Evolutionary conservation across 2,888 invertebrate genomes (phyloP).

Genomic region (Leptinotarsa tumamoca): DNA sequence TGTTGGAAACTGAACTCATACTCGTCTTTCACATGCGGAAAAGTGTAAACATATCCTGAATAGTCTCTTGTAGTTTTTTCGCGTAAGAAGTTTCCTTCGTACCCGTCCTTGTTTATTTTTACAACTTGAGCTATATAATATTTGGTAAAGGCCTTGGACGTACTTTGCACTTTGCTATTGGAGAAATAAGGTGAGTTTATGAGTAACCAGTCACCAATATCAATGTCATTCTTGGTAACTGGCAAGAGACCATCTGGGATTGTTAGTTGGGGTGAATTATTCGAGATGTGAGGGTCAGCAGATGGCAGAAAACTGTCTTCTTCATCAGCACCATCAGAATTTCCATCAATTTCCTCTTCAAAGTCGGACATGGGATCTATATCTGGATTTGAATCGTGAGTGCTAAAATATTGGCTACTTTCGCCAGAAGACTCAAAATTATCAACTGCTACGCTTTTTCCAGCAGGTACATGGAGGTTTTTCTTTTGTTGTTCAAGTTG

Average conservation of each 20-base stretch:
- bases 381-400: constrained; percentile 34
- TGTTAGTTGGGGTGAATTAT: constrained; percentile 4
- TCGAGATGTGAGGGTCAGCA: neutral
- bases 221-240: neutral
- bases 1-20: constrained; percentile 9
- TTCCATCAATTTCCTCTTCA: neutral
- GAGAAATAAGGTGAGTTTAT: too few species aligned
- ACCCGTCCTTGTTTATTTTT: too few species aligned
- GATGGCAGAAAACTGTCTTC: constrained; percentile 13
- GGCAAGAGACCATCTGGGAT: constrained; percentile 9
- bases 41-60: constrained; percentile 12
- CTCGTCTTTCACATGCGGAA: constrained; percentile 3
- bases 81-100: too few species aligned
- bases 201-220: too few species aligned
- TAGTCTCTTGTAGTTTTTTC: too few species aligned
- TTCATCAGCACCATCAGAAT: neutral
- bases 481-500: constrained; percentile 6
- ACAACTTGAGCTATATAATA: too few species aligned
- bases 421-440: constrained; percentile 31
- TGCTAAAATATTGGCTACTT: constrained; percentile 25
- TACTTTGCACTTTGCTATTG: too few species aligned
- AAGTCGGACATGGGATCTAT: constrained; percentile 22
- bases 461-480: constrained; percentile 30
- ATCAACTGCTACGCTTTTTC: constrained; percentile 30
- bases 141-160: too few species aligned